Evolutionary conservation across 2,113 vertebrate species (phyloP), one percentile per base, ranked within the genome.

Genomic region (Tylochromis polylepis): DNA sequence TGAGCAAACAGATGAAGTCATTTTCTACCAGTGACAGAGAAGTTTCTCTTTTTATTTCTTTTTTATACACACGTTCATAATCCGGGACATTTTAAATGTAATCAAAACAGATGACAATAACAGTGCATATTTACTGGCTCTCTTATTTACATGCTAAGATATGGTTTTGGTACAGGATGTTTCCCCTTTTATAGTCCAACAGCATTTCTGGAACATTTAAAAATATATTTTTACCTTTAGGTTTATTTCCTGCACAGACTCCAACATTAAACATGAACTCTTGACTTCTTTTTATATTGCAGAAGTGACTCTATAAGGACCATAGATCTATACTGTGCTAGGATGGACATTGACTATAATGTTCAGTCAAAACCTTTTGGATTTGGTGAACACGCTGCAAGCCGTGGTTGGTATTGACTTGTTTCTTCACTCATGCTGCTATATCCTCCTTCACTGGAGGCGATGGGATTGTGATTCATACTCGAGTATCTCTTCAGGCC

Each of bases 331-430:
- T 88, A 60, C 79, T 2, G 65, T 27, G 83, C 83, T 34, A 22
- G 41, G 87, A 70, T 56, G 56, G 56, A 20, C 88, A 91, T 91
- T 20, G 88, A 93, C 90, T 86, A 27, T 27, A 15, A 51, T 4
- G 15, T 81, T 83, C 83, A 83, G 82, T 87, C 55, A 85, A 89
- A 85, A 92, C 78, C 55, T 36, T 82, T 70, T 82, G 88, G 72
- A 90, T 86, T 80, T 81, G 58, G 82, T 81, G 79, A 88, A 89
- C 82, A 84, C 1, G 27, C 82, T 85, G 65, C 60, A n/a, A 43
- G 65, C 88, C 51, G 12, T 56, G 67, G 75, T 81, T 49, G 3
- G 83, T 86, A 92, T 91, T 79, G 91, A 92, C 83, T 84, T 79
- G 41, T 80, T 84, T 92, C 86, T 80, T 79, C 83, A 78, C 70